Evolutionary conservation across 2,797 vertebrate genomes (phyloP), one percentile per base, ranked within the genome.

Genomic region (Limnodromus scolopaceus): DNA sequence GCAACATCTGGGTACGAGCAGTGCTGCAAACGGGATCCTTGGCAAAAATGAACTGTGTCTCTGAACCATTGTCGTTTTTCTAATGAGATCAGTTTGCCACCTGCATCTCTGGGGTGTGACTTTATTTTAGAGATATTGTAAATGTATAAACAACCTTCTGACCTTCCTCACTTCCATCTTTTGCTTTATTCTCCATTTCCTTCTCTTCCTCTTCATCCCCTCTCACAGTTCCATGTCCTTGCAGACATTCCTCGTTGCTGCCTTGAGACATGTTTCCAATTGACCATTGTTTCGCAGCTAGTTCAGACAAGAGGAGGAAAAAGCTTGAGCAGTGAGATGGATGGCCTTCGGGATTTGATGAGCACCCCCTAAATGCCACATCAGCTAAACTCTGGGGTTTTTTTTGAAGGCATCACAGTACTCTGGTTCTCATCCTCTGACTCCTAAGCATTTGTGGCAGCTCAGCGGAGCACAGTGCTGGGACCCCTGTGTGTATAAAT

Each of bases 121-220:
- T 95, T 94, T 60, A 92, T 93, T 95, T 96, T 89, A 80, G 70
- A 80, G 70, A 71, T 87, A 72, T 61, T 96, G 39, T 84, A 80
- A 79, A 65, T 5, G 2, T 38, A 39, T 80, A 83, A 95, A 85
- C 88, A 95, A 77, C 92, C 91, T 81, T 81, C 71, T 94, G 87
- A 87, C 89, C 95, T 96, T 96, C 91, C 95, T 95, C 57, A 11
- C 45, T 93, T 96, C 74, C 92, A 91, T 61, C 66, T 94, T 90
- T 77, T 95, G 68, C 90, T 94, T 93, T 93, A 81, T 91, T 87
- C 69, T 86, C 30, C 6, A 16, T 80, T 97, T 96, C 94, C 96
- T 94, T 74, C 75, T 93, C 41, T 93, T 91, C 89, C 64, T 95
- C 57, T 61, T 72, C 65, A 30, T 88, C 57, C 68, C 83, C 76